phyloP scores from a whole-genome alignment of 2,797 vertebrate species.

The Sebastes elongatus region DNA sequence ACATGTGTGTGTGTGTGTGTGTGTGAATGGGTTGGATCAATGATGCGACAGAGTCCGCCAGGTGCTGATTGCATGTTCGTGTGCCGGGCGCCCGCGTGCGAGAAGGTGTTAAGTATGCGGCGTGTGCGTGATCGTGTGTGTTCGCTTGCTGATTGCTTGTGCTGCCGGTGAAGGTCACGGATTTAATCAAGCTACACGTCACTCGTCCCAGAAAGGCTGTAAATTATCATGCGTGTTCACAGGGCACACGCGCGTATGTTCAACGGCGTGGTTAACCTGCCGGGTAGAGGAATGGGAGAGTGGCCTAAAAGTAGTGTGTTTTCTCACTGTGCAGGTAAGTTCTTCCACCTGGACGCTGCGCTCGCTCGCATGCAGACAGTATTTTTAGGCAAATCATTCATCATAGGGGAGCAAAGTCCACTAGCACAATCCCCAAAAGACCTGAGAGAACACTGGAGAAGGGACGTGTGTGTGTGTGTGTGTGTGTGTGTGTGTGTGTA shows the following conservation, averaged over 20 bases:
- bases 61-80: constrained; percentile 73
- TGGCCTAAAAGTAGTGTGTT: constrained; percentile 70
- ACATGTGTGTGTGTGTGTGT: background rate
- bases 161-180: constrained; percentile 81
- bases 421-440: constrained; percentile 76
- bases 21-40: constrained; percentile 47
- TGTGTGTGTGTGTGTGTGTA: background rate
- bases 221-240: constrained; percentile 67
- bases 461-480: constrained; percentile 10
- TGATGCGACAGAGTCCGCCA: constrained; percentile 53
- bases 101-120: constrained; percentile 66
- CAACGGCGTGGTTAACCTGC: constrained; percentile 40
- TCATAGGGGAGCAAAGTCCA: constrained; percentile 80
- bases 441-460: constrained; percentile 57
- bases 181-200: constrained; percentile 83
- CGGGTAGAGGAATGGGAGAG: constrained; percentile 45
- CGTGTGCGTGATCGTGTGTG: constrained; percentile 41
- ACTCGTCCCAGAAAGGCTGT: constrained; percentile 67
- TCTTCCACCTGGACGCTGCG: constrained; percentile 74
- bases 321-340: constrained; percentile 68
- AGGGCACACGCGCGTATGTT: background rate
- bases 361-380: constrained; percentile 67
- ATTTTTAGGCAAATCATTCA: constrained; percentile 84
- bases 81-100: constrained; percentile 24
- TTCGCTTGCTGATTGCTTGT: constrained; percentile 75